Evolutionary conservation across 2,888 invertebrate species (phyloP).

Genomic region (Harpagoxenus sublaevis): DNA sequence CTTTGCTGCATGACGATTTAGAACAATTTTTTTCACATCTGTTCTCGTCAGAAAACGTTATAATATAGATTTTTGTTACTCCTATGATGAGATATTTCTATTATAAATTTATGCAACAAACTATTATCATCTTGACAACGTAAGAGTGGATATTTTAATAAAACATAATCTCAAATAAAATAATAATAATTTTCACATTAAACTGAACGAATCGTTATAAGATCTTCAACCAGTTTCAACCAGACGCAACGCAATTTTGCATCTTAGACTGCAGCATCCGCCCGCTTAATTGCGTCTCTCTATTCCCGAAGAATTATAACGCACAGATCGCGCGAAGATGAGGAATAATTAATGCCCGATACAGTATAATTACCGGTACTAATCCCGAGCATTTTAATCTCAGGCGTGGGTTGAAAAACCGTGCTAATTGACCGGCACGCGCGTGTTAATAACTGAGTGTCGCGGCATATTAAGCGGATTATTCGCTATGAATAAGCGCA

Average conservation of each 20-base stretch:
- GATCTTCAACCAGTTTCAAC: conserved; percentile 8
- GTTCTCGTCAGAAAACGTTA: not conserved
- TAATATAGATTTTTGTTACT: not conserved
- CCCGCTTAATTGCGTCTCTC: conserved; percentile 19
- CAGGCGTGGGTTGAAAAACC: conserved; percentile 34
- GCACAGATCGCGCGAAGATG: not conserved
- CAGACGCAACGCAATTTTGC: conserved; percentile 7
- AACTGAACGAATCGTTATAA: not conserved
- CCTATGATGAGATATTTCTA: not conserved
- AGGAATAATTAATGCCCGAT: conserved; percentile 51
- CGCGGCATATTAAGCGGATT: conserved; percentile 54
- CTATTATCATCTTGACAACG: not conserved
- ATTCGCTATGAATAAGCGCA: conserved; percentile 55
- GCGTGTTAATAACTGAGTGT: conserved; percentile 52
- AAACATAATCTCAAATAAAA: not conserved
- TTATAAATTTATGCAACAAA: not conserved
- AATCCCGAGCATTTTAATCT: conserved; percentile 47
- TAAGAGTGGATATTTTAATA: not conserved
- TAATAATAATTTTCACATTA: not conserved
- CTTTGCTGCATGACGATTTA: not conserved
- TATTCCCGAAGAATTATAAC: conserved; percentile 40
- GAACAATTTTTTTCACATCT: no score
- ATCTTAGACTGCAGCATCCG: not conserved
- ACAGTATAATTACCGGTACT: conserved; percentile 49
- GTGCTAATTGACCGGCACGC: conserved; percentile 44